phyloP scores from a whole-genome alignment of 2,797 vertebrate genomes.

The Sphenopsis melanotis region DNA sequence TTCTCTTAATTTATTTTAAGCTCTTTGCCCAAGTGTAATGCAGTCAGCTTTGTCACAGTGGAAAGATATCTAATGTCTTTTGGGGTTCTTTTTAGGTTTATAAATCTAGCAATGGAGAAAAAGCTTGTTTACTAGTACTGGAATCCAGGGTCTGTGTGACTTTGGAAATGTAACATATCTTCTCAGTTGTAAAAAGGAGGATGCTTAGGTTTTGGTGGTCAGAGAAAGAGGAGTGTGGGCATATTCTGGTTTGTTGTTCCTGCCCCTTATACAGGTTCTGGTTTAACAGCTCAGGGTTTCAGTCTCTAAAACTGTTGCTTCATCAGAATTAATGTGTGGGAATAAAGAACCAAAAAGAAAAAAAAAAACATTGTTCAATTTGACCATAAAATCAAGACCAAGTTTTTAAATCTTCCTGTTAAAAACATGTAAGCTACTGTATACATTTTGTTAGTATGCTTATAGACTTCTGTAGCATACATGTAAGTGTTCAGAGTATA shows the following conservation, averaged over 20 bases:
- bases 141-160: not conserved
- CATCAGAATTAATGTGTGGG: not conserved
- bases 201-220: not conserved
- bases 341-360: not conserved
- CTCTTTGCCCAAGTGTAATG: not conserved
- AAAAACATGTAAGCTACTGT: not conserved
- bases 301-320: not conserved
- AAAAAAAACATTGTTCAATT: not conserved
- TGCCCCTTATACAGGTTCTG: not conserved
- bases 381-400: not conserved
- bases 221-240: not conserved
- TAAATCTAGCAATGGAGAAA: not conserved
- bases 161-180: not conserved
- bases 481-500: not conserved
- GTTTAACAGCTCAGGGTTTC: not conserved
- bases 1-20: not conserved
- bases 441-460: accelerated
- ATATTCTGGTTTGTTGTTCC: not conserved
- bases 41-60: not conserved
- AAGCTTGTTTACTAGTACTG: not conserved
- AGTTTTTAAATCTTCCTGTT: not conserved
- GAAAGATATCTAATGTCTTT: not conserved
- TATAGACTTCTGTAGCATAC: not conserved
- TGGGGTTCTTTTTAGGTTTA: not conserved
- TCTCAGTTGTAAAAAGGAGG: not conserved